phyloP scores from a whole-genome alignment of 37 sponge, comb jelly and placozoan species.

The Crambe crambe region DNA sequence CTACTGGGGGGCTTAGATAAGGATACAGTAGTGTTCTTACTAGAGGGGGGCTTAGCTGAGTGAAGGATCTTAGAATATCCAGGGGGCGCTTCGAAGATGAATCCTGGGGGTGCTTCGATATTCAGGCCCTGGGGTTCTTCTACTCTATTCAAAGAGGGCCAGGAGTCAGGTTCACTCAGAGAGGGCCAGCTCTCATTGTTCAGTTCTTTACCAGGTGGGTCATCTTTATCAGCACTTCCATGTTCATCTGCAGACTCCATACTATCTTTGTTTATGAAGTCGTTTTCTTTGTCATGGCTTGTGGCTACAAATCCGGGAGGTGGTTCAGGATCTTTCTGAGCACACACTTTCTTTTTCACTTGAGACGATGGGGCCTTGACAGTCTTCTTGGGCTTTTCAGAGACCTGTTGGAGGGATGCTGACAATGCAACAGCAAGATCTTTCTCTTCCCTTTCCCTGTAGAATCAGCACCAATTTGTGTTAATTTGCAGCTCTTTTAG shows the following conservation, averaged over 20 bases:
- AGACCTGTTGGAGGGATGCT: not conserved
- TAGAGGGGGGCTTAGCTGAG: too few species aligned
- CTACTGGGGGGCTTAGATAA: not conserved
- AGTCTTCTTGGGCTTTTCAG: not conserved
- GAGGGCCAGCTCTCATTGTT: not conserved
- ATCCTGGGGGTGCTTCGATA: not conserved
- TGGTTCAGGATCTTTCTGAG: not conserved
- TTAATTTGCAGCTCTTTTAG: too few species aligned
- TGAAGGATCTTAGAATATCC: too few species aligned
- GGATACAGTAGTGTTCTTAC: too few species aligned
- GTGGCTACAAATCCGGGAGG: slow-evolving; percentile 15
- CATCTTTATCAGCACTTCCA: not conserved
- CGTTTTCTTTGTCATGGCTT: too few species aligned
- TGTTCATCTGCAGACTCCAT: not conserved
- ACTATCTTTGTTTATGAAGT: not conserved
- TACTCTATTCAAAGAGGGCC: not conserved
- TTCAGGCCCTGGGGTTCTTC: too few species aligned
- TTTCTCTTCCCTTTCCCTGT: slow-evolving; percentile 14
- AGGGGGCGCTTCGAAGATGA: not conserved
- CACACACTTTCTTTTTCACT: not conserved
- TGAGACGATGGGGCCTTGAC: not conserved
- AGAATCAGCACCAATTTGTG: not conserved
- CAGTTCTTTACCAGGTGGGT: not conserved
- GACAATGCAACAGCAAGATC: slow-evolving; percentile 7
- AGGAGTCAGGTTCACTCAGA: not conserved